Evolutionary conservation across 2,888 invertebrate species (phyloP), one percentile per base, ranked within the genome.

Genomic region (Scotopteryx bipunctaria): DNA sequence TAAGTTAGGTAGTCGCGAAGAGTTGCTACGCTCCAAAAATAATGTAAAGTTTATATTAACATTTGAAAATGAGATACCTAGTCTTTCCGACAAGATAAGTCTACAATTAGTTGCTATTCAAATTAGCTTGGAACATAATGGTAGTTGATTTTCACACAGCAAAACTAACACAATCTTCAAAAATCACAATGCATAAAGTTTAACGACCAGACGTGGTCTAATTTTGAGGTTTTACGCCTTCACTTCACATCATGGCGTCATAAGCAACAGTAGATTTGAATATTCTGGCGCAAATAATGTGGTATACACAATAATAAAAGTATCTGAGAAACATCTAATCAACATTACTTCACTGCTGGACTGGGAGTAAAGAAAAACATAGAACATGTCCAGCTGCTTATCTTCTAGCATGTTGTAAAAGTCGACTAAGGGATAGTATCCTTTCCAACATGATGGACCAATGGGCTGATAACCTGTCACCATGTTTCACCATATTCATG

Each of bases 161-260:
- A 32, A 32, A 35, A 45, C 36, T 19, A 42, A 45, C 49, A 51
- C 17, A 37, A 36, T 54, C 52, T 61, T 44, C 21, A 41, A 57
- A 56, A 63, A 33, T 57, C 59, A 61, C 48, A 32, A 32, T 57
- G 57, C 69, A 60, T 62, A 57, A 66, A 69, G 71, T 71, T 64
- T 64, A 66, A 64, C 61, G 71, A 71, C 69, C 70, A 64, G 45
- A 65, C 54, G 48, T 59, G 64, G 54, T 64, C 63, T 53, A 64
- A 58, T 64, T 64, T 62, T 52, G 49, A 54, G 31, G 36, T 61
- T 54, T 61, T 38, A 63, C 50, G 53, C 43, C 47, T 59, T 52
- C 31, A 45, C 25, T 44, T 59, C 32, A 41, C 35, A 54, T 47
- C 21, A 35, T 35, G 35, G 49, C 41, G 42, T 36, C 33, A 41